Evolutionary conservation across 2,888 invertebrate species (phyloP).

Genomic region (Tiliacea citrago): DNA sequence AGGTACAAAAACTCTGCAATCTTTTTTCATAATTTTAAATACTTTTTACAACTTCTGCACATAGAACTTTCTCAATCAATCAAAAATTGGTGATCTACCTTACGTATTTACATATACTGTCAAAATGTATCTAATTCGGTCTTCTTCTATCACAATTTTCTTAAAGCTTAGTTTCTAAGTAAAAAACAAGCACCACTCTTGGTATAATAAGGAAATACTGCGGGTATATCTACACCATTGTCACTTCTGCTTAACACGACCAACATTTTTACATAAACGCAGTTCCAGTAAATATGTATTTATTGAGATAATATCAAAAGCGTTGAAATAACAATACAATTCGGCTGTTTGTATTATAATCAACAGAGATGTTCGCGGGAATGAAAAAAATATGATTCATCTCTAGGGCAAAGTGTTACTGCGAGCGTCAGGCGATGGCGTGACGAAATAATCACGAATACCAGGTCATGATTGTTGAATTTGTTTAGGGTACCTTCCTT

Average conservation of each 20-base stretch:
- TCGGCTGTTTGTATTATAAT: conserved; percentile 58
- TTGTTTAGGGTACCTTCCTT: too few species aligned
- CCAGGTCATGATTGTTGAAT: too few species aligned
- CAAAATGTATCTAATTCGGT: not conserved
- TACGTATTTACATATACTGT: not conserved
- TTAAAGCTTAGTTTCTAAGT: too few species aligned
- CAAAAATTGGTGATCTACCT: not conserved
- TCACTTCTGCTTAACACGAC: not conserved
- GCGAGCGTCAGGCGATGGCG: conserved; percentile 8
- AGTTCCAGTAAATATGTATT: conserved; percentile 7
- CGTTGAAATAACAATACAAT: conserved; percentile 37
- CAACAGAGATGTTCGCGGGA: conserved; percentile 45
- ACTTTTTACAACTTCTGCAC: not conserved
- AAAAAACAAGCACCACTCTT: not conserved
- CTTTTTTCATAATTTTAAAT: not conserved
- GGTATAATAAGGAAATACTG: too few species aligned
- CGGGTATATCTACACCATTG: too few species aligned
- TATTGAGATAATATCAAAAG: conserved; percentile 24
- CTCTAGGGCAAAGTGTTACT: conserved; percentile 1
- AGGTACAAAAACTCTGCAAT: not conserved
- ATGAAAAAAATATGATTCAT: conserved; percentile 55
- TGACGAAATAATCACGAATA: not conserved
- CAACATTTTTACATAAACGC: conserved; percentile 9
- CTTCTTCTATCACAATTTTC: not conserved
- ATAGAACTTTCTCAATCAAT: not conserved